A percentile compares a stretch with the other conserved stretches of the same genome.
Conservation (phyloP, 1,140 invertebrate species). For the Brachionus rotundiformis region DNA sequence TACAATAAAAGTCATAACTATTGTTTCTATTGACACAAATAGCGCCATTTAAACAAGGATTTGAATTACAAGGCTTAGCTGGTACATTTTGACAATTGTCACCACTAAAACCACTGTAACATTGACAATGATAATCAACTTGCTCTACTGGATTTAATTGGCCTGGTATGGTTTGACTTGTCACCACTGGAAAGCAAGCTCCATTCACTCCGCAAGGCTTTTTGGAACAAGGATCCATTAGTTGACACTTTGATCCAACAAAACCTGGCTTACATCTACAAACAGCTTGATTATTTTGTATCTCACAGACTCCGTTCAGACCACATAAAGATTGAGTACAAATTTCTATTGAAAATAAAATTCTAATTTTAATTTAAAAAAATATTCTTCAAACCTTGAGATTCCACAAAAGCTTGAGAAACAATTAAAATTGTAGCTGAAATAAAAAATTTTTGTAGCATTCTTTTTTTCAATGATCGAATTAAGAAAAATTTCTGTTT, state of each 20-base stretch:
- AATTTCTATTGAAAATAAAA: not conserved
- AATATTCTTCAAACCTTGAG: not conserved
- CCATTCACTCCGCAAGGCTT: slow-evolving; percentile 41
- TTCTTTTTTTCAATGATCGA: not conserved
- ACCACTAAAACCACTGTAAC: slow-evolving; percentile 48
- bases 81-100: slow-evolving; percentile 40
- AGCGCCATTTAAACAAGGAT: slow-evolving; percentile 40
- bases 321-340: slow-evolving; percentile 39
- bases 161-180: slow-evolving; percentile 10
- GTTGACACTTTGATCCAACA: slow-evolving; percentile 40
- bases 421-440: not conserved
- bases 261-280: slow-evolving; percentile 31
- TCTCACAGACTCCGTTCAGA: slow-evolving; percentile 31
- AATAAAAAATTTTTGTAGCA: not conserved
- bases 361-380: not conserved
- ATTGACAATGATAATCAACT: slow-evolving; percentile 49
- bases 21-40: slow-evolving; percentile 47
- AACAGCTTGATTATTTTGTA: slow-evolving; percentile 1
- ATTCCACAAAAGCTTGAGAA: not conserved
- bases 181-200: slow-evolving; percentile 43
- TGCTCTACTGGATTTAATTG: slow-evolving; percentile 42
- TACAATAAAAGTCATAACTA: slow-evolving; percentile 41
- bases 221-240: slow-evolving; percentile 11
- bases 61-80: slow-evolving; percentile 37
- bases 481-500: not conserved